phyloP scores from a whole-genome alignment of 2,888 invertebrate genomes.

The Drosophila austrosaltans region DNA sequence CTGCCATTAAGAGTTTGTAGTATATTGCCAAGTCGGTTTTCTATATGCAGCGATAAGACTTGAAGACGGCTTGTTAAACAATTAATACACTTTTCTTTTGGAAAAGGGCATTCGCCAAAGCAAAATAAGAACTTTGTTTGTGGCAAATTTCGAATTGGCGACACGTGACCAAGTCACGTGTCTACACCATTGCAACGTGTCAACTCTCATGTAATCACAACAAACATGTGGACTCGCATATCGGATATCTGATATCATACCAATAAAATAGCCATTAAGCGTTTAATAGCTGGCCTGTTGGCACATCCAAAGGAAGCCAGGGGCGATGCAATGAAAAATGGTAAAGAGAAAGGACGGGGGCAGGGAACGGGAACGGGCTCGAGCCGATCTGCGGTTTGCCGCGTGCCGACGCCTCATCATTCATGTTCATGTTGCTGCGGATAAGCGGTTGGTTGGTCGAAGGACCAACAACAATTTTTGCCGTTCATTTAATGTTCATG shows the following conservation, averaged over 20 bases:
- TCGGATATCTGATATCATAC: slow-evolving; percentile 62
- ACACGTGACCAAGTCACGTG: slow-evolving; percentile 79
- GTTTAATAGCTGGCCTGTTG: slow-evolving; percentile 79
- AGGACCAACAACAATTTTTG: slow-evolving; percentile 24
- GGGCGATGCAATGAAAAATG: slow-evolving; percentile 13
- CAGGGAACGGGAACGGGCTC: slow-evolving; percentile 21
- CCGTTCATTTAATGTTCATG: slow-evolving; percentile 70
- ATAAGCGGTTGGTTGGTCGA: slow-evolving; percentile 17
- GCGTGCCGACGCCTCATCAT: slow-evolving; percentile 77
- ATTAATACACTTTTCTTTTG: neutral
- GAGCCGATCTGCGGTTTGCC: slow-evolving; percentile 67
- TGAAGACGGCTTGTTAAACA: neutral
- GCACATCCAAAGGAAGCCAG: slow-evolving; percentile 56
- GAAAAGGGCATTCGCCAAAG: neutral
- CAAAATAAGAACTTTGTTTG: slow-evolving; percentile 39
- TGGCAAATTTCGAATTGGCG: slow-evolving; percentile 65
- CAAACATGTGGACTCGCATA: slow-evolving; percentile 58
- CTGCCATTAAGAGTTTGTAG: no score
- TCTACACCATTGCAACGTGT: slow-evolving; percentile 58
- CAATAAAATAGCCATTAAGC: slow-evolving; percentile 80
- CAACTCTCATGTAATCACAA: slow-evolving; percentile 68
- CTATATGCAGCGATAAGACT: neutral
- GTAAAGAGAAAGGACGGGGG: neutral
- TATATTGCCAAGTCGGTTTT: no score
- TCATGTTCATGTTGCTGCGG: slow-evolving; percentile 70